Conservation (phyloP, 2,888 invertebrate genomes). For the Morinoia aosen region DNA sequence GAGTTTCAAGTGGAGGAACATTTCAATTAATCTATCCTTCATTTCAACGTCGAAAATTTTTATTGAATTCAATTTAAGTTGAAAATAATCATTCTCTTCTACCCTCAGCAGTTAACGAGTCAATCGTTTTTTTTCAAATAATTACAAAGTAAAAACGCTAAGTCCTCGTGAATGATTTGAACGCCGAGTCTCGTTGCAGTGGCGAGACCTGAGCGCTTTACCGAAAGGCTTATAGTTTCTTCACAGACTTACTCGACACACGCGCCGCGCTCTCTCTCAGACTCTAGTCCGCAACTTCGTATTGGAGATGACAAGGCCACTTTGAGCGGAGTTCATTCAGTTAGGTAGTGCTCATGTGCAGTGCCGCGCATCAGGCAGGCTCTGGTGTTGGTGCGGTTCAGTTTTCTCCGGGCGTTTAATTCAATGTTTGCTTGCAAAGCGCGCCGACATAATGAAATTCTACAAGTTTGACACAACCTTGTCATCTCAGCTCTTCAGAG, state of each 20-base stretch:
- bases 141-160: not conserved
- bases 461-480: not conserved
- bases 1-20: no score
- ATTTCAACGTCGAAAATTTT: no score
- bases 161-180: not conserved
- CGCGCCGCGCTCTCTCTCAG: not conserved
- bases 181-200: not conserved
- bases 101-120: no score
- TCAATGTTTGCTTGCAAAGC: not conserved
- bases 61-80: no score
- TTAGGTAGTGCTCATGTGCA: not conserved
- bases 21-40: no score
- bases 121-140: no score
- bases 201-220: not conserved
- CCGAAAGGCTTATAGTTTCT: not conserved
- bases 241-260: not conserved
- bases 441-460: not conserved
- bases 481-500: no score
- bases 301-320: slow-evolving; percentile 8
- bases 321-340: slow-evolving; percentile 4
- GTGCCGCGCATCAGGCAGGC: not conserved
- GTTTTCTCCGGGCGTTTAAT: not conserved
- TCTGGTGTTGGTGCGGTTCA: not conserved
- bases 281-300: not conserved
- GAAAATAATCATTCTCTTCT: no score